Percentiles rank a stretch among this genome's conserved stretches.
These are phyloP conservation scores for Orbicella faveolata DNA, from an alignment of 64 coral and sea anemone genomes.

Conservation along the genomic window DNA sequence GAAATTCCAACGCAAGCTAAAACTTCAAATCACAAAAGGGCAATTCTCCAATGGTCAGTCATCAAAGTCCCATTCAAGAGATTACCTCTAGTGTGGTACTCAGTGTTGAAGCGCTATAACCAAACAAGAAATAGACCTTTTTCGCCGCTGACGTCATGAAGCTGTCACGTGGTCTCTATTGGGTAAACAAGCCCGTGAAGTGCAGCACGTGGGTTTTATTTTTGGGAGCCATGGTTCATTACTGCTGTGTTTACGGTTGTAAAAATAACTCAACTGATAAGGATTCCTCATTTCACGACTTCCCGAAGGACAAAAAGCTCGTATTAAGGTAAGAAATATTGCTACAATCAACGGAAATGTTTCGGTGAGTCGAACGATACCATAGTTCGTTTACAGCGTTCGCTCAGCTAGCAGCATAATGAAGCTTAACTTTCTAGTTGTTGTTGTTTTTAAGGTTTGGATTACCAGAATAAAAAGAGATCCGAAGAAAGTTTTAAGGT, in stretches of 20 bases:
- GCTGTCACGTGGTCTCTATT: neutral
- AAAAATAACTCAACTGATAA: slow-evolving; percentile 63
- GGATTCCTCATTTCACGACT: slow-evolving; percentile 56
- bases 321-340: slow-evolving; percentile 20
- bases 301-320: slow-evolving; percentile 43
- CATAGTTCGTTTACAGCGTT: neutral
- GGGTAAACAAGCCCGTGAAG: neutral
- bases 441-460: too few species aligned
- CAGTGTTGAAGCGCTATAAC: too few species aligned
- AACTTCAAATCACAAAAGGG: too few species aligned
- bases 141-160: neutral
- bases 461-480: too few species aligned
- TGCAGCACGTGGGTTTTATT: neutral
- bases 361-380: neutral
- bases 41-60: too few species aligned
- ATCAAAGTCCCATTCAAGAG: too few species aligned
- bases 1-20: too few species aligned
- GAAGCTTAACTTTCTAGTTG: neutral
- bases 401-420: slow-evolving; percentile 18
- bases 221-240: slow-evolving; percentile 48
- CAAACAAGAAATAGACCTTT: neutral
- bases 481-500: slow-evolving; percentile 53
- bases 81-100: too few species aligned
- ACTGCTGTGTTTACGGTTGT: slow-evolving; percentile 46
- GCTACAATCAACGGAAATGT: slow-evolving; percentile 11